Base-by-base conservation (phyloP, 1,140 invertebrate genomes). In the Choristoneura fumiferana region DNA sequence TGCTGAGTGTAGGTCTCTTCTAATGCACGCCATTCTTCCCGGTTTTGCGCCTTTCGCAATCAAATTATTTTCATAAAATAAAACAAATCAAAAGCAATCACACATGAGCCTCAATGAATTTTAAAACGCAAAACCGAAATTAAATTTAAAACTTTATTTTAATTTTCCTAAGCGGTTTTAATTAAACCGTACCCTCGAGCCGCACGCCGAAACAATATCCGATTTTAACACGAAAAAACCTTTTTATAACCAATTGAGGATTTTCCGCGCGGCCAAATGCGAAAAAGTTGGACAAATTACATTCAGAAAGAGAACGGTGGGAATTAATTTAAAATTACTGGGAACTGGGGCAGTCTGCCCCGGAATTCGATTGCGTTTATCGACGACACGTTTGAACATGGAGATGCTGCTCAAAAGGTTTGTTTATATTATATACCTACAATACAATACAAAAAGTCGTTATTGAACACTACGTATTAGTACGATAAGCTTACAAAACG, bases 241-340 rank as follows among this genome's bases (percentile, higher is more conserved):
- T 49, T 49, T 81, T 81, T 74, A 79, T 72, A 65, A 38, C 56
- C 58, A 18, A 57, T 45, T 45, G 49, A 17, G 62, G 62, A 65
- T 62, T 69, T 64, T 69, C 61, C 61, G 22, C 58, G 57, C 63
- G 57, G 57, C 37, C 62, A 59, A 38, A 54, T 40, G 58, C 54
- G 61, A 73, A 71, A 73, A 74, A 76, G 67, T 72, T 72, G 57
- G 58, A 61, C 67, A 60, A 69, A 33, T 49, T 33, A 49, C 39
- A 17, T 5, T 2, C 18, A 49, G 22, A 49, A 29, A 29, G 22
- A 29, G 22, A 6, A 29, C 22, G 22, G 40, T 40, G 39, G 12
- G 40, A 8, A 49, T 49, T 49, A 49, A 49, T 49, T 49, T 49
- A 33, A 49, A 49, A 49, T 49, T 49, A 49, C 43, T 22, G 43